These are phyloP conservation scores for Galagoides demidoff DNA, from an alignment of 2,797 vertebrate genomes.

Conservation along the genomic window DNA sequence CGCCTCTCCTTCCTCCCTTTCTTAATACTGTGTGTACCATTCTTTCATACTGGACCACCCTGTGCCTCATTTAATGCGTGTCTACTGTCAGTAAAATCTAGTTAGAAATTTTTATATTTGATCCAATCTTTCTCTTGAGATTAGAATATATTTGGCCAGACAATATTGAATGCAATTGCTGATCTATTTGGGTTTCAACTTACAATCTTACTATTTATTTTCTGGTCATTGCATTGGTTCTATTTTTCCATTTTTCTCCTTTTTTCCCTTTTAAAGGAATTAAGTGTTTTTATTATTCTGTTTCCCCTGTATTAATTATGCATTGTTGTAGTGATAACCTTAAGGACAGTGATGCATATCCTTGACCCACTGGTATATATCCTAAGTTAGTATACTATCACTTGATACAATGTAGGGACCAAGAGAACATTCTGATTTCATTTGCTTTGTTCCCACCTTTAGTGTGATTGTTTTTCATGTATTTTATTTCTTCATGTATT, in stretches of 20 bases:
- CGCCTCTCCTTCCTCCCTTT: no score
- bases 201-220: conserved; percentile 12
- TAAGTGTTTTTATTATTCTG: not conserved
- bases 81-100: conserved; percentile 3
- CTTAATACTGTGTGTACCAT: not conserved
- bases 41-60: not conserved
- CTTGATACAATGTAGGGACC: not conserved
- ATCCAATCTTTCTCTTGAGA: conserved; percentile 3
- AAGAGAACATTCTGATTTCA: not conserved
- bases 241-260: not conserved
- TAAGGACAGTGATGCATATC: not conserved
- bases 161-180: not conserved
- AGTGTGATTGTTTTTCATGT: not conserved
- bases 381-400: not conserved
- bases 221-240: not conserved
- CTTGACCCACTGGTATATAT: not conserved
- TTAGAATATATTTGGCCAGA: not conserved
- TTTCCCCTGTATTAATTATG: not conserved
- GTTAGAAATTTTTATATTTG: not conserved
- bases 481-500: not conserved
- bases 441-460: not conserved
- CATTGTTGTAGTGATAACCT: not conserved
- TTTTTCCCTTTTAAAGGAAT: not conserved
- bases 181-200: not conserved
- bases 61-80: not conserved